Evolutionary conservation across 2,888 invertebrate genomes (phyloP).

Genomic region (Saturnia japonica): DNA sequence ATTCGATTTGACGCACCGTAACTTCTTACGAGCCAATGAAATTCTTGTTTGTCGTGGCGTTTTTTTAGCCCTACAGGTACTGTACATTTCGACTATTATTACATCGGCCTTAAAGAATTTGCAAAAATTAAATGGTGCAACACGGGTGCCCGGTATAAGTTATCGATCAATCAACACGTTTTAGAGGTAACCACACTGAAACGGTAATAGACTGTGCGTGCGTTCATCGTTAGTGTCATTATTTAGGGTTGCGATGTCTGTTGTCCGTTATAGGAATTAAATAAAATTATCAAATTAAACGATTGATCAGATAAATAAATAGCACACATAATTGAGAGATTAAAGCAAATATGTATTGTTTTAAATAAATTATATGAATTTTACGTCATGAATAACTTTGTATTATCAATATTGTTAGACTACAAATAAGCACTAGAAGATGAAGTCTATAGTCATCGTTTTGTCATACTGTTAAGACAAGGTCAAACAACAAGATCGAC

Average conservation of each 20-base stretch:
- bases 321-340: not conserved
- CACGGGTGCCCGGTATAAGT: not conserved
- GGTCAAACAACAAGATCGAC: not conserved
- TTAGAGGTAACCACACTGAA: constrained; percentile 15
- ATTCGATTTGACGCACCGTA: not conserved
- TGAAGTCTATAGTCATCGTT: not conserved
- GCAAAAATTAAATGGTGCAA: not conserved
- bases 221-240: not conserved
- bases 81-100: constrained; percentile 51
- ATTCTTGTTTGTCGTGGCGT: constrained; percentile 48
- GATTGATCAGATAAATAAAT: not conserved
- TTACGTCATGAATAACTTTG: not conserved
- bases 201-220: constrained; percentile 12
- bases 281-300: not conserved
- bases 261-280: not conserved
- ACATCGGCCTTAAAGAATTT: constrained; percentile 29
- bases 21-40: constrained; percentile 58
- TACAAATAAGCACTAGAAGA: not conserved
- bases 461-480: not conserved
- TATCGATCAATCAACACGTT: constrained; percentile 20
- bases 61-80: constrained; percentile 54
- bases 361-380: not conserved
- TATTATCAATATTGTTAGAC: not conserved
- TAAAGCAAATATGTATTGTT: not conserved
- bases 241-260: constrained; percentile 34